These are phyloP conservation scores for Ageneiosus marmoratus DNA, from an alignment of 2,113 vertebrate genomes.

Conservation along the genomic window DNA sequence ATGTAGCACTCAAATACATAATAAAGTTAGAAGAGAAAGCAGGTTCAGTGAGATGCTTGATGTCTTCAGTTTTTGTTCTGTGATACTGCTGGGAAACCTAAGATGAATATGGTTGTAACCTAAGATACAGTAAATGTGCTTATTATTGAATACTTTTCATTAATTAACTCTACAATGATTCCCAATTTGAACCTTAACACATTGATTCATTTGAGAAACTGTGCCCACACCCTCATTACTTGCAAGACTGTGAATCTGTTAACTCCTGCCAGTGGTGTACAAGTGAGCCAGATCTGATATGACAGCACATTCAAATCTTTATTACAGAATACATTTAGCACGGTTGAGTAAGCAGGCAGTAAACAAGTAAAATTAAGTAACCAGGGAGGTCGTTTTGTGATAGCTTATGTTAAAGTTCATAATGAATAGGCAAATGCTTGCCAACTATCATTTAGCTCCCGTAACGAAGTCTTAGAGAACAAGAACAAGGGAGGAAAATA, in stretches of 20 bases:
- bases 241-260: conserved; percentile 25
- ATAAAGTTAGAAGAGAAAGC: not conserved
- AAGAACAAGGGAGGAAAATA: conserved; percentile 21
- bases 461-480: conserved; percentile 1
- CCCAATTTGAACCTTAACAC: conserved; percentile 4
- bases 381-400: not conserved
- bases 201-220: not conserved
- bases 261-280: conserved; percentile 14
- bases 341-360: conserved; percentile 11
- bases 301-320: not conserved
- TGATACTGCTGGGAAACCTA: not conserved
- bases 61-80: not conserved
- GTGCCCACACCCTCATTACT: not conserved
- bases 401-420: conserved; percentile 7
- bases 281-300: not conserved
- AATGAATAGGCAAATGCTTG: conserved; percentile 9
- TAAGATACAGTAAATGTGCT: not conserved
- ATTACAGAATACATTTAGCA: not conserved
- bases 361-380: not conserved
- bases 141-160: not conserved
- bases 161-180: not conserved
- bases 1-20: not conserved
- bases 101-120: not conserved
- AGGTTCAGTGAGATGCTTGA: not conserved
- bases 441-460: conserved; percentile 19